Percentiles rank a stretch among this genome's conserved stretches.
phyloP scores from a whole-genome alignment of 2,888 invertebrate genomes.

The Lampropteryx suffumata region DNA sequence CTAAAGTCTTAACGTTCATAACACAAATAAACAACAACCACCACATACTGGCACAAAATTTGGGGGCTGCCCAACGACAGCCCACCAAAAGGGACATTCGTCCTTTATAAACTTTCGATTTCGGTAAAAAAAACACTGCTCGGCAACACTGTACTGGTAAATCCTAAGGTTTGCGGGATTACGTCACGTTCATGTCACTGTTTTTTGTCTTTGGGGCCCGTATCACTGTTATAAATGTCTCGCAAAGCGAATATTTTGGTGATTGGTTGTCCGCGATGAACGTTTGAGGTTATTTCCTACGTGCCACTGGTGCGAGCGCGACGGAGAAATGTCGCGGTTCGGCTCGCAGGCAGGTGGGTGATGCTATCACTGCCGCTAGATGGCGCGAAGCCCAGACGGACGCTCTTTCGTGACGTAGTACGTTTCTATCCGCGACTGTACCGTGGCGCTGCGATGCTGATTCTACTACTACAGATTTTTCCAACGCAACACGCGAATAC shows the following conservation, averaged over 20 bases:
- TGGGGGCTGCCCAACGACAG: slow-evolving; percentile 81
- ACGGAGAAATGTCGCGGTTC: slow-evolving; percentile 64
- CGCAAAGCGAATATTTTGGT: slow-evolving; percentile 65
- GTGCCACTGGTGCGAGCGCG: slow-evolving; percentile 79
- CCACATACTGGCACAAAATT: slow-evolving; percentile 79
- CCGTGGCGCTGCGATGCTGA: slow-evolving; percentile 76
- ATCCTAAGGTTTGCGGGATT: slow-evolving; percentile 45
- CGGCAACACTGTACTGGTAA: slow-evolving; percentile 55
- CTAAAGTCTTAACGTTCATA: slow-evolving; percentile 67
- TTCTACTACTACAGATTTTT: slow-evolving; percentile 77
- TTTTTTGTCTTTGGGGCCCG: slow-evolving; percentile 44
- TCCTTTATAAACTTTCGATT: slow-evolving; percentile 75
- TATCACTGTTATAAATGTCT: slow-evolving; percentile 62
- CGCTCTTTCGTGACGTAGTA: slow-evolving; percentile 61
- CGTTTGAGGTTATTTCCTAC: slow-evolving; percentile 79
- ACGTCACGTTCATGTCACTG: slow-evolving; percentile 58
- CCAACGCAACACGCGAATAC: slow-evolving; percentile 73
- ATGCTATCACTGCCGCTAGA: slow-evolving; percentile 56
- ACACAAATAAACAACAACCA: slow-evolving; percentile 78
- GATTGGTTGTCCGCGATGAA: slow-evolving; percentile 62
- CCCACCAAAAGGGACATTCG: slow-evolving; percentile 78
- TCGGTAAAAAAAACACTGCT: slow-evolving; percentile 65
- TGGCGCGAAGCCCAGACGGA: slow-evolving; percentile 51
- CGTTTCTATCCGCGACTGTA: slow-evolving; percentile 75
- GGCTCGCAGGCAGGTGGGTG: slow-evolving; percentile 64